Evolutionary conservation across 2,113 vertebrate species (phyloP).

Genomic region (Aptenodytes patagonicus): DNA sequence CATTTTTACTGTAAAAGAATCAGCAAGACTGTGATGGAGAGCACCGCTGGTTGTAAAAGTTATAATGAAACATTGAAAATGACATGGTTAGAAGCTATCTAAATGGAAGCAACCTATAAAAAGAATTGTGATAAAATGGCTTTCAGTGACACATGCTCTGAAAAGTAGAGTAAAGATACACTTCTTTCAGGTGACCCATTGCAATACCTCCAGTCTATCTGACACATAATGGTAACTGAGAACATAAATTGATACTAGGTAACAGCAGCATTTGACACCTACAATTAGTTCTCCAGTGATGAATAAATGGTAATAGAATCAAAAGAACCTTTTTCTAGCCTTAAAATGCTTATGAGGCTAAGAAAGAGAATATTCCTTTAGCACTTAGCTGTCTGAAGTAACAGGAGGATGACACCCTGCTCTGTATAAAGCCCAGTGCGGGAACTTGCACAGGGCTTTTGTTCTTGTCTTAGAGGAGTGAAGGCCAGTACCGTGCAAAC

Average conservation of each 20-base stretch:
- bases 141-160: background rate
- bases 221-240: background rate
- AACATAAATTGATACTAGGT: background rate
- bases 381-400: background rate
- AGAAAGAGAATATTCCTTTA: background rate
- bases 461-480: background rate
- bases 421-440: background rate
- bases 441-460: background rate
- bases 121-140: background rate
- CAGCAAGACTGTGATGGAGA: constrained; percentile 55
- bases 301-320: background rate
- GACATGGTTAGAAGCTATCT: constrained; percentile 25
- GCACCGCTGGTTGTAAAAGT: constrained; percentile 21
- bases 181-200: background rate
- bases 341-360: background rate
- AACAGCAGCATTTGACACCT: background rate
- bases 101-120: constrained; percentile 39
- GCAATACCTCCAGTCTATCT: background rate
- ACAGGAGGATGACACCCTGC: background rate
- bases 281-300: background rate
- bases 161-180: constrained; percentile 12
- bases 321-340: background rate
- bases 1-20: constrained; percentile 48
- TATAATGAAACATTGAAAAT: constrained; percentile 60
- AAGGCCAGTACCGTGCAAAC: too few relatives aligned